Evolutionary conservation across 1,140 invertebrate genomes (phyloP).

Genomic region (Idris sp.): DNA sequence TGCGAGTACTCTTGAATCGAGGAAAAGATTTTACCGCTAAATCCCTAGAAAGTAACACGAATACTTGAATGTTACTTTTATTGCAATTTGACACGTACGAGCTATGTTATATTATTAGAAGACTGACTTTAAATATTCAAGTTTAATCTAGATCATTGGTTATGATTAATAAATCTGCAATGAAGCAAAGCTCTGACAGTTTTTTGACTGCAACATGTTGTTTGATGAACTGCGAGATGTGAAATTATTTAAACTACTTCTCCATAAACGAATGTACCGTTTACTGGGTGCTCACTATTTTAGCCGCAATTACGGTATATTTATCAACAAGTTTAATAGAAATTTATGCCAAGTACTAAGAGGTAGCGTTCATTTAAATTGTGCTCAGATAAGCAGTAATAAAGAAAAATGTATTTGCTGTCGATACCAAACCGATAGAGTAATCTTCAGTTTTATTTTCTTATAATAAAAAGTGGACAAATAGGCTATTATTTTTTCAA

Average conservation of each 20-base stretch:
- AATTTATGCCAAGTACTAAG: slow-evolving; percentile 30
- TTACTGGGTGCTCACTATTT: slow-evolving; percentile 29
- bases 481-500: slow-evolving; percentile 29
- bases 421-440: slow-evolving; percentile 40
- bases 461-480: slow-evolving; percentile 18
- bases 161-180: too few species aligned
- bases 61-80: slow-evolving; percentile 55
- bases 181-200: too few species aligned
- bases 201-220: too few species aligned
- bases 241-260: slow-evolving; percentile 44
- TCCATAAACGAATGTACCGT: slow-evolving; percentile 54
- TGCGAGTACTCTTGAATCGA: slow-evolving; percentile 61
- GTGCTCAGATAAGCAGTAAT: slow-evolving; percentile 27
- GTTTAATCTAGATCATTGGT: too few species aligned
- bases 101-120: too few species aligned
- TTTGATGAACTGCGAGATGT: too few species aligned
- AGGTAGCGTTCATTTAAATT: slow-evolving; percentile 36
- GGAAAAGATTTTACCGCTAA: slow-evolving; percentile 59
- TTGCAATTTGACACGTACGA: slow-evolving; percentile 54
- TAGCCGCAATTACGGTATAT: slow-evolving; percentile 57
- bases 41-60: slow-evolving; percentile 61
- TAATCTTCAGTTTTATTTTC: slow-evolving; percentile 30
- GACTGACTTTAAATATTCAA: too few species aligned
- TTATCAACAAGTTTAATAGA: slow-evolving; percentile 44
- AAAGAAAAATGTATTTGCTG: slow-evolving; percentile 36